These are phyloP conservation scores for Amblyteles armatorius DNA, from an alignment of 2,888 invertebrate genomes.

Conservation along the genomic window DNA sequence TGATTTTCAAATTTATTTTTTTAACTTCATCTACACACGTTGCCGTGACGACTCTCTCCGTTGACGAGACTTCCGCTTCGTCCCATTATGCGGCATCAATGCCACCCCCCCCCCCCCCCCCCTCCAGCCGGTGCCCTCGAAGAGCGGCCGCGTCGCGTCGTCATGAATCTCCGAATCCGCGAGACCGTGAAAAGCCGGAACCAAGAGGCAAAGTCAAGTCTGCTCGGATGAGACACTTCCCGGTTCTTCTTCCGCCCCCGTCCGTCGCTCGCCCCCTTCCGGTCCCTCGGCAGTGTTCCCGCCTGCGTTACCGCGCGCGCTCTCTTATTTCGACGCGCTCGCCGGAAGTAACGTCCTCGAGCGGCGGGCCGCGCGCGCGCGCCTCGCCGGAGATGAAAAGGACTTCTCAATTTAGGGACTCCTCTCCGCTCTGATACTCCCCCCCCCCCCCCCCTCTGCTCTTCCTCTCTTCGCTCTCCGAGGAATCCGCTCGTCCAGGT, in stretches of 20 bases:
- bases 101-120: background rate
- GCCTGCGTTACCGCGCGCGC: background rate
- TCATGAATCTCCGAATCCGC: slow-evolving; percentile 6
- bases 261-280: background rate
- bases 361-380: slow-evolving; percentile 35
- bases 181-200: slow-evolving; percentile 35
- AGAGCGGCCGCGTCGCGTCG: background rate
- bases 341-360: slow-evolving; percentile 53
- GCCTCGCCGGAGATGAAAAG: slow-evolving; percentile 50
- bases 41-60: background rate
- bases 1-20: background rate
- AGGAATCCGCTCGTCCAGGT: slow-evolving; percentile 46
- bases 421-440: background rate
- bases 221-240: background rate
- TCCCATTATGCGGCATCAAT: slow-evolving; percentile 23
- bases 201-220: slow-evolving; percentile 9
- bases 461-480: background rate
- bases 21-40: background rate
- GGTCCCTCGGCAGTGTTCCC: slow-evolving; percentile 1
- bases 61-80: slow-evolving; percentile 1
- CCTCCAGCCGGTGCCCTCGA: background rate
- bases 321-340: slow-evolving; percentile 42
- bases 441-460: background rate
- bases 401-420: slow-evolving; percentile 55
- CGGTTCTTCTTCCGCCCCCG: background rate